phyloP scores from a whole-genome alignment of 2,888 invertebrate genomes.

The Melikaiella ostensackeni region DNA sequence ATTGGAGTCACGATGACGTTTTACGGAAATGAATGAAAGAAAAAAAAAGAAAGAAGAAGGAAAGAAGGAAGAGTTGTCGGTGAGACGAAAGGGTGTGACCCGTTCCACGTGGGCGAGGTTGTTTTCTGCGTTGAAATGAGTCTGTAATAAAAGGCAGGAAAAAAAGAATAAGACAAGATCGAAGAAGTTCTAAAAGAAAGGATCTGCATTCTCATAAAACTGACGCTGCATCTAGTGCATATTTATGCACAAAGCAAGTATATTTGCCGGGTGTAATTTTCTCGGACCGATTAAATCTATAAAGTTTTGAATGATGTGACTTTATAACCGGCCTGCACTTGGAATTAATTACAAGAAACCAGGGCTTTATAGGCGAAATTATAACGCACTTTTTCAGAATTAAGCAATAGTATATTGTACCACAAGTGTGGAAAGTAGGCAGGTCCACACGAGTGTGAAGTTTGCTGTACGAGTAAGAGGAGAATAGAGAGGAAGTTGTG shows the following conservation, averaged over 20 bases:
- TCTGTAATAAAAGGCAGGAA: conserved; percentile 26
- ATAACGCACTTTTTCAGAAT: too few species aligned
- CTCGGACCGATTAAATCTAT: conserved; percentile 15
- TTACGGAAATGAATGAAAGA: conserved; percentile 40
- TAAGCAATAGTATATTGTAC: too few species aligned
- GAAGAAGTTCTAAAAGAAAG: conserved; percentile 45
- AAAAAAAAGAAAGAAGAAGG: conserved; percentile 43
- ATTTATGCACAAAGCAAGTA: not conserved
- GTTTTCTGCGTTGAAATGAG: conserved; percentile 46
- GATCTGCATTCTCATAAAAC: conserved; percentile 34
- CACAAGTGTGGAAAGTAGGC: too few species aligned
- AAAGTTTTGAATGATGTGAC: conserved; percentile 18
- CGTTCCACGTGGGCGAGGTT: conserved; percentile 66
- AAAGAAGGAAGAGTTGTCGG: conserved; percentile 58
- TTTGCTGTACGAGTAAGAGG: too few species aligned
- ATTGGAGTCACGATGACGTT: conserved; percentile 26
- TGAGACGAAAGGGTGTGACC: conserved; percentile 68
- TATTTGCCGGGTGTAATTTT: conserved; percentile 24
- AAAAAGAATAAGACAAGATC: conserved; percentile 46
- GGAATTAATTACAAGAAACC: not conserved
- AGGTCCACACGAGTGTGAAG: too few species aligned
- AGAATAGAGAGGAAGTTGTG: too few species aligned
- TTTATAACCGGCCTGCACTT: conserved; percentile 1
- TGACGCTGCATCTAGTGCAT: conserved; percentile 13
- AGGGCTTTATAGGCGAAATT: not conserved